Evolutionary conservation across 2,797 vertebrate species (phyloP), one percentile per base, ranked within the genome.

Genomic region (Spondyliosoma cantharus): DNA sequence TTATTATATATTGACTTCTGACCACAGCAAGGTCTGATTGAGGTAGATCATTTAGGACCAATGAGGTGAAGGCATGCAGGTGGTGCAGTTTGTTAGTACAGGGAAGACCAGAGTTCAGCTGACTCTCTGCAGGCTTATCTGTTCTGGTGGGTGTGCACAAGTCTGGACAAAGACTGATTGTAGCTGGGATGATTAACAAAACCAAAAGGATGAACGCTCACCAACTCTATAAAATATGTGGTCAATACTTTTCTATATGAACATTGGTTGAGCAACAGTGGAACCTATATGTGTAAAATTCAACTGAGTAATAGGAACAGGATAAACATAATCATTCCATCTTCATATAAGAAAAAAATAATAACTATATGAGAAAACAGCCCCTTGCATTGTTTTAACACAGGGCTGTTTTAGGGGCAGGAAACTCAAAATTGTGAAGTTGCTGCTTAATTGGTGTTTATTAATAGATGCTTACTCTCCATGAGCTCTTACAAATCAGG

Each of bases 181-280:
- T 73, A 25, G 32, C 54, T n/a, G 24, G 4, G 17, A 70, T 56
- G 54, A 76, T 76, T 45, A 45, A 54, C 52, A 48, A 54, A 73
- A 43, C 2, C 16, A 13, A 74, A 46, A 5, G 9, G 29, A 29
- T 22, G 45, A 6, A 7, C 0, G 4, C 6, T 7, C 14, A 27
- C 9, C 25, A 42, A n/a, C 8, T 11, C 15, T 22, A 11, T 22
- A 29, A 48, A 63, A 15, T 32, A 24, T 50, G 59, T 22, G 17
- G 42, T 17, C 46, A 22, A 59, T 2, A 48, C 9, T 37, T 3
- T 73, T 27, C 32, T 27, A 29, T 60, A 32, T 58, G 5, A 49
- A n/a, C 9, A 1, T 15, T 43, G 16, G 3, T 11, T 20, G 12
- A 56, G 13, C 12, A 20, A 9, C 16, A 48, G 46, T 17, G 15